Percentiles rank a stretch among this genome's conserved stretches.
These are phyloP conservation scores for Druceiella hillmani DNA, from an alignment of 2,888 invertebrate genomes.

Conservation along the genomic window DNA sequence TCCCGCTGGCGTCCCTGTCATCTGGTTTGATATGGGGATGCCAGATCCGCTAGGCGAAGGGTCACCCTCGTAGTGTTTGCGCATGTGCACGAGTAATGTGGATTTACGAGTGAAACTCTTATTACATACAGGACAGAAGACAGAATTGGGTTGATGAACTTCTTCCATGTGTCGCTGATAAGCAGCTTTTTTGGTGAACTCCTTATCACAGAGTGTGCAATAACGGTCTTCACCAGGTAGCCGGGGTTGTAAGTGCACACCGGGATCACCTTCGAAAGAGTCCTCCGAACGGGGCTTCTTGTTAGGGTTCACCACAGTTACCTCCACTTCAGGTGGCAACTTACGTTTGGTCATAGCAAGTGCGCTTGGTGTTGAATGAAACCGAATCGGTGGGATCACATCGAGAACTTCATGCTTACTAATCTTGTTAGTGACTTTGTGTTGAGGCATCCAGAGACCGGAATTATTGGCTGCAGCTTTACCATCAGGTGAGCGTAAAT, in stretches of 20 bases:
- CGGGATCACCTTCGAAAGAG: conserved; percentile 32
- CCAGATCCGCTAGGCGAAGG: conserved; percentile 33
- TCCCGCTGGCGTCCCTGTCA: conserved; percentile 26
- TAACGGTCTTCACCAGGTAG: conserved; percentile 45
- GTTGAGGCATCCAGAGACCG: conserved; percentile 51
- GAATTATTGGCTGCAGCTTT: conserved; percentile 50
- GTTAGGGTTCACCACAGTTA: conserved; percentile 48
- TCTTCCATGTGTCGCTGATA: conserved; percentile 56
- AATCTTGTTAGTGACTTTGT: conserved; percentile 47
- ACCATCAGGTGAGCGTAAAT: conserved; percentile 54
- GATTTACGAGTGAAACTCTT: conserved; percentile 59
- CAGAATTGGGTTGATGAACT: conserved; percentile 49
- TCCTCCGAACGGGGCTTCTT: conserved; percentile 46
- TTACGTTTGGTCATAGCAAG: conserved; percentile 35
- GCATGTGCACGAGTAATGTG: conserved; percentile 58
- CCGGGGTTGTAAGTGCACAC: conserved; percentile 29
- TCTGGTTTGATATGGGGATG: too few species aligned
- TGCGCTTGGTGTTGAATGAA: conserved; percentile 25
- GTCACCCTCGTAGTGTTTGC: conserved; percentile 44
- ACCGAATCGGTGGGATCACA: conserved; percentile 32
- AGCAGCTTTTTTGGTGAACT: conserved; percentile 55
- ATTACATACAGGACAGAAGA: conserved; percentile 57
- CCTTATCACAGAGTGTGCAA: conserved; percentile 56
- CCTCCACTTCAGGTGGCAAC: conserved; percentile 48
- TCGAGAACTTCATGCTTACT: conserved; percentile 48